Evolutionary conservation across 2,888 invertebrate genomes (phyloP).

Genomic region (Endomychus coccineus): DNA sequence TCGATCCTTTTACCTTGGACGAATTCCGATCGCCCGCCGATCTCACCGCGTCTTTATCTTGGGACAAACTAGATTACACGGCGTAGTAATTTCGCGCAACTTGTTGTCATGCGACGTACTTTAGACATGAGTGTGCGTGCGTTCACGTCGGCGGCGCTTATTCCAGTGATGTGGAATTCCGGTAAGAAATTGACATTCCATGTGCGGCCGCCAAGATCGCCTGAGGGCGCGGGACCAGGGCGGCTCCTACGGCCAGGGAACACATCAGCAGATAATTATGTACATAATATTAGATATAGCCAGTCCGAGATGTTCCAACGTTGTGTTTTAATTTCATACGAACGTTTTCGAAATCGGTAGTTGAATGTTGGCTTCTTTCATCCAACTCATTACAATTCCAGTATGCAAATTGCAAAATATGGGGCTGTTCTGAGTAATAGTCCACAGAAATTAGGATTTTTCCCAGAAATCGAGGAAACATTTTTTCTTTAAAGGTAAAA

Average conservation of each 20-base stretch:
- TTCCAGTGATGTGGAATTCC: conserved; percentile 43
- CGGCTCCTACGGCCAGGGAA: conserved; percentile 41
- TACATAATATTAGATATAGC: conserved; percentile 26
- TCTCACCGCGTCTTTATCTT: conserved; percentile 56
- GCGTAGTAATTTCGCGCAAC: conserved; percentile 46
- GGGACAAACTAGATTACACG: conserved; percentile 73
- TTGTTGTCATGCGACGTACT: no score
- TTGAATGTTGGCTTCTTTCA: no score
- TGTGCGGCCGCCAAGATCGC: conserved; percentile 41
- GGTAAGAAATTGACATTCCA: conserved; percentile 41
- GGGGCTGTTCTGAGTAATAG: no score
- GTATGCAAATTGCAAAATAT: no score
- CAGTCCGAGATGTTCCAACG: no score
- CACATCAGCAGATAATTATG: conserved; percentile 33
- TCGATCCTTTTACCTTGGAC: conserved; percentile 59
- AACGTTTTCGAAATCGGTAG: no score
- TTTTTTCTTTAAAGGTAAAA: no score
- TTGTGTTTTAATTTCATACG: no score
- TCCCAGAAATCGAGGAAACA: no score
- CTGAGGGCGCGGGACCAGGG: conserved; percentile 43
- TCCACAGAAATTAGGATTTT: no score
- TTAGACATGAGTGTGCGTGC: conserved; percentile 10
- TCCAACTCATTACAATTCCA: no score
- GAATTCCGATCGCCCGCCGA: conserved; percentile 52
- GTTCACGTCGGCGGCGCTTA: conserved; percentile 28